Conservation (phyloP, 2,888 invertebrate species). For the Sinodicranocentrus sp. region DNA sequence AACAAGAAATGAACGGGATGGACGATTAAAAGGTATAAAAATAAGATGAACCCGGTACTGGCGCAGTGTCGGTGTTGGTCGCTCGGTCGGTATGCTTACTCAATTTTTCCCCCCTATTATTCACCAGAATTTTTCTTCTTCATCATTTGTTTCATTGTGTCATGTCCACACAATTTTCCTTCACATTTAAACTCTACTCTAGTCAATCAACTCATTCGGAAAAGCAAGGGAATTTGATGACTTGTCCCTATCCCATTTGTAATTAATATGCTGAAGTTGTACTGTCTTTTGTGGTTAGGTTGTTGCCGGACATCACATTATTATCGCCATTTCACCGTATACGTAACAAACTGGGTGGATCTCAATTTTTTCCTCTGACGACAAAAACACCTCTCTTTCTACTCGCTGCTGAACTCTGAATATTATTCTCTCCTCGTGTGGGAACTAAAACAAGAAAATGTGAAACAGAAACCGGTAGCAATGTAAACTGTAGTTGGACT, state of each 20-base stretch:
- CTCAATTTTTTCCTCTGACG: neutral
- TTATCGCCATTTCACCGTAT: constrained; percentile 52
- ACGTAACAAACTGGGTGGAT: constrained; percentile 6
- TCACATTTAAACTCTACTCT: too few relatives aligned
- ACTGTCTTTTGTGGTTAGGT: constrained; percentile 7
- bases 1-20: constrained; percentile 44
- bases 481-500: constrained; percentile 46
- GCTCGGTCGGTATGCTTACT: constrained; percentile 2
- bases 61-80: neutral
- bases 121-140: neutral
- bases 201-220: too few relatives aligned
- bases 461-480: constrained; percentile 58
- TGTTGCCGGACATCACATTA: constrained; percentile 56
- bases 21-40: constrained; percentile 47
- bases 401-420: too few relatives aligned
- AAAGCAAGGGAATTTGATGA: neutral
- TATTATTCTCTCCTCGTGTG: constrained; percentile 8
- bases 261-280: constrained; percentile 13
- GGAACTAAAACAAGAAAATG: constrained; percentile 61
- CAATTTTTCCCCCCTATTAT: constrained; percentile 6
- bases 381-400: neutral
- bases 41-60: constrained; percentile 22
- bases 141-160: constrained; percentile 2
- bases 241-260: neutral
- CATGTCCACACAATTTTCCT: neutral